These are phyloP conservation scores for Cryptoleucopteryx plumbea DNA, from an alignment of 2,113 vertebrate species.

Conservation along the genomic window DNA sequence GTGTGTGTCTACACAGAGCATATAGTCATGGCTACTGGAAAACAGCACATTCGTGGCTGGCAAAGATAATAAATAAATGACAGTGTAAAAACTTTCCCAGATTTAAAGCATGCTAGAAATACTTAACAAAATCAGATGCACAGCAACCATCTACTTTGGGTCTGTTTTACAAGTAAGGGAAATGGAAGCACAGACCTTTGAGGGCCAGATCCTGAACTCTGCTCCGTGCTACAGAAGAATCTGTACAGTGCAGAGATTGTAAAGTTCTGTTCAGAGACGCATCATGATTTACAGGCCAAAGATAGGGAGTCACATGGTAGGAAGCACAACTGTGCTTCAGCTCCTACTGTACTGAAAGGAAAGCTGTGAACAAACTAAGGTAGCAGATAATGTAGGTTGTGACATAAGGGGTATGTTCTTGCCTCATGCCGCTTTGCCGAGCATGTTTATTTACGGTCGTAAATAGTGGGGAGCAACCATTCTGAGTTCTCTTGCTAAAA, in stretches of 20 bases:
- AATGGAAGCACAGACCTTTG: neutral
- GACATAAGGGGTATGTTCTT: neutral
- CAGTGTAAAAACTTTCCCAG: neutral
- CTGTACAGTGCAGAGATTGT: neutral
- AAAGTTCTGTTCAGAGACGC: neutral
- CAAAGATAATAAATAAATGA: conserved; percentile 3
- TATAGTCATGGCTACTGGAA: neutral
- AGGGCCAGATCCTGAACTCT: neutral
- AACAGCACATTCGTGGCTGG: neutral
- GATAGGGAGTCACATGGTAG: neutral
- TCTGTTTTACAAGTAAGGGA: neutral
- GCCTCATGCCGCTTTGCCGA: neutral
- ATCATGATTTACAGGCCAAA: neutral
- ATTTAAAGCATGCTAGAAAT: neutral
- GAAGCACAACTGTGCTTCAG: neutral
- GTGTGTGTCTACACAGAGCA: neutral
- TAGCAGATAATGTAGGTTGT: neutral
- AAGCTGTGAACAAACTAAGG: neutral
- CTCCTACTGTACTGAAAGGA: neutral
- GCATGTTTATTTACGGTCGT: neutral
- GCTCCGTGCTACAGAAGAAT: neutral
- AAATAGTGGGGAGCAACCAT: neutral
- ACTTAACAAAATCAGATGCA: neutral
- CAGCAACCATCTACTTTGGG: neutral
- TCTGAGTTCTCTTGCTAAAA: neutral